Base-by-base conservation (phyloP, 2,113 vertebrate species). In the Caranx melampygus region DNA sequence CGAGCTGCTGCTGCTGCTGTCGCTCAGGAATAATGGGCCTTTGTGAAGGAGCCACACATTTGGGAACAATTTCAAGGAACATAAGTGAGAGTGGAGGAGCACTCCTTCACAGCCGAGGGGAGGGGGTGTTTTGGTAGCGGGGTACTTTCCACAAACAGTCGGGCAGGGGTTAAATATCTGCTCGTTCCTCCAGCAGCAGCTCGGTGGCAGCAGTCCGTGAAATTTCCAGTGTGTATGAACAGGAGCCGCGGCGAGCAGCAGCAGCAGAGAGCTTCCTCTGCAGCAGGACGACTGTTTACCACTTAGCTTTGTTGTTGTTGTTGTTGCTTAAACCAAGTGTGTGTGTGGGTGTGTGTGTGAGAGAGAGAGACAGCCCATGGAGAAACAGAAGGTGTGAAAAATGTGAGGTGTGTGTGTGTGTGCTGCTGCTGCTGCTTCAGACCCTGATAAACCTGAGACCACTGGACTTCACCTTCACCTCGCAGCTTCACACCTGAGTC, bases 151-250 rank as follows among this genome's bases (percentile, higher is more conserved):
- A 26, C 49, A 77, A 75, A 77, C 49, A 77, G 71, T 55, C 40
- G 65, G 33, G 75, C 79, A 87, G 59, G 86, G 87, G 88, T 92
- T 89, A 93, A 83, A 65, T 75, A 80, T 76, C 66, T 80, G 26
- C 47, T 87, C 79, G 75, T 82, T 83, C 83, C 83, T 86, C 59
- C 2, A 21, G 55, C 47, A 83, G 67, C 62, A 83, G 67, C 62
- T 73, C 45, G 37, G 79, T 90, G 87, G 86, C 89, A 84, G 73
- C 75, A 84, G 63, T 88, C 34, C 35, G 89, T 40, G 83, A 91
- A 91, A 88, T 89, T 82, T 92, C 83, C 92, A 89, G 86, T 62
- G 34, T 71, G 81, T 58, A 26, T 49, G 77, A 76, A 73, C 44
- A 49, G 80, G 65, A 49, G 45, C 31, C 37, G 71, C 26, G 26